Evolutionary conservation across 2,113 vertebrate genomes (phyloP).

Genomic region (Myotis yumanensis): DNA sequence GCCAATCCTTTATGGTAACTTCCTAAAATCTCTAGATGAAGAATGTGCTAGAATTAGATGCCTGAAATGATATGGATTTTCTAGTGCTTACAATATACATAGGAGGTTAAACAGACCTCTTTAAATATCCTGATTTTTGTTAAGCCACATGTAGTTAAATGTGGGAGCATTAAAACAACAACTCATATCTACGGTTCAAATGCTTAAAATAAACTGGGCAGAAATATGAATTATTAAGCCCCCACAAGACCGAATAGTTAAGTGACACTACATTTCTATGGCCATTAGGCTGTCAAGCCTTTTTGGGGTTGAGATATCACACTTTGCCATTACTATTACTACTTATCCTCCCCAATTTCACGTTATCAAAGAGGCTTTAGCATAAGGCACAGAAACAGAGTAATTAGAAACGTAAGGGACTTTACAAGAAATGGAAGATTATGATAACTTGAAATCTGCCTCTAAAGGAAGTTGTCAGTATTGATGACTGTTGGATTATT

Average conservation of each 20-base stretch:
- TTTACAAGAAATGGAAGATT: not conserved
- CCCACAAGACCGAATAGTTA: not conserved
- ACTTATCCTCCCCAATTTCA: not conserved
- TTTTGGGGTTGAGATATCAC: not conserved
- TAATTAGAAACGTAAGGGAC: not conserved
- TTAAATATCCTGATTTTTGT: not conserved
- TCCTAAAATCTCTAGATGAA: not conserved
- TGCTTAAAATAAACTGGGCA: not conserved
- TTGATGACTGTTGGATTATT: not conserved
- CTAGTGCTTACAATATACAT: not conserved
- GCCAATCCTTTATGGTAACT: not conserved
- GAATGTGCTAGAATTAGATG: not conserved
- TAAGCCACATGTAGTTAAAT: not conserved
- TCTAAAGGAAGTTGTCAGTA: not conserved
- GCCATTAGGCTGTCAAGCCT: not conserved
- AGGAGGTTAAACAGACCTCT: not conserved
- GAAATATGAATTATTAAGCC: constrained; percentile 10
- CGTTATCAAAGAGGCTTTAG: not conserved
- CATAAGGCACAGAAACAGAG: not conserved
- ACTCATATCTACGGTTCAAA: not conserved
- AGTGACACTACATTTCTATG: not conserved
- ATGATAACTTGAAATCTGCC: not conserved
- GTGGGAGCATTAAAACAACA: not conserved
- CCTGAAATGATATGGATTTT: not conserved
- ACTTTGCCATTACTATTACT: not conserved